Percentiles rank a stretch among this genome's conserved stretches.
phyloP scores from a whole-genome alignment of 2,888 invertebrate species.

The Eledona agricola region DNA sequence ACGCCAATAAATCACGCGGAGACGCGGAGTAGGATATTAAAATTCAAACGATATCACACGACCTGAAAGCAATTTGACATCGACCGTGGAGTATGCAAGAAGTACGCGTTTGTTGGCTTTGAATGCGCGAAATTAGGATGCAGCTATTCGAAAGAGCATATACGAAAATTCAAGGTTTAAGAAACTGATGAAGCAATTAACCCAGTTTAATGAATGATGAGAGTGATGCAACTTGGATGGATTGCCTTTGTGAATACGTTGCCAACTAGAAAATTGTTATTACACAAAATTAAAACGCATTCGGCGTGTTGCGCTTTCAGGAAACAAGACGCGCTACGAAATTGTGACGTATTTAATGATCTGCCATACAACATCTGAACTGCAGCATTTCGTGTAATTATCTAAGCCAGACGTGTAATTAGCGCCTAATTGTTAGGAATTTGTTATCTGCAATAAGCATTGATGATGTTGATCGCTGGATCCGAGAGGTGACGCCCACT shows the following conservation, averaged over 20 bases:
- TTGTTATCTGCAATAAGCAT: slow-evolving; percentile 14
- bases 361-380: slow-evolving; percentile 3
- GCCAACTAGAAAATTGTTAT: slow-evolving; percentile 32
- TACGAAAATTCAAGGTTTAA: slow-evolving; percentile 46
- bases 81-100: too few relatives aligned
- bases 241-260: slow-evolving; percentile 33
- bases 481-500: slow-evolving; percentile 5
- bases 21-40: not conserved
- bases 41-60: too few relatives aligned
- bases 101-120: too few relatives aligned
- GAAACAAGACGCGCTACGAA: too few relatives aligned
- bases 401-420: slow-evolving; percentile 11
- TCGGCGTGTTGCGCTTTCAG: too few relatives aligned
- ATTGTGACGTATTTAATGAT: slow-evolving; percentile 10
- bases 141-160: slow-evolving; percentile 31
- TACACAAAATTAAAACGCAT: slow-evolving; percentile 23
- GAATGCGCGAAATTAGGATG: slow-evolving; percentile 29
- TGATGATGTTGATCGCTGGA: slow-evolving; percentile 7
- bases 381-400: slow-evolving; percentile 14
- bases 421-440: slow-evolving; percentile 18
- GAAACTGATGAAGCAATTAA: slow-evolving; percentile 47
- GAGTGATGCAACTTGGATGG: slow-evolving; percentile 39
- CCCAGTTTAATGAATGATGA: slow-evolving; percentile 44
- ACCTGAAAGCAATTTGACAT: too few relatives aligned
- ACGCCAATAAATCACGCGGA: not conserved